These are phyloP conservation scores for Centroberyx gerrardi DNA, from an alignment of 2,797 vertebrate genomes.

Conservation along the genomic window DNA sequence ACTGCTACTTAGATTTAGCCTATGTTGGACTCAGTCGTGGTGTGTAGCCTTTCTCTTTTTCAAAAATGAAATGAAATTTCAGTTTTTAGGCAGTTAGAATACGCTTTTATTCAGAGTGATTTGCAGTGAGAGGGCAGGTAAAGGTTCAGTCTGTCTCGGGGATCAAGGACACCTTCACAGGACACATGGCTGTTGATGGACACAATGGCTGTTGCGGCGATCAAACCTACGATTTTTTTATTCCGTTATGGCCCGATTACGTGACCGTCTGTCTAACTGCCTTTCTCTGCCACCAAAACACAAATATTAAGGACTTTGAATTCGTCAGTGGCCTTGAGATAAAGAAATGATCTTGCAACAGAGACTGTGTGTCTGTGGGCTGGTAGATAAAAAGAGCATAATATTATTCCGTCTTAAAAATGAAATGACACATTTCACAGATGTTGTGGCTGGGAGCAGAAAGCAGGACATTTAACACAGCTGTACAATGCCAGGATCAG, in stretches of 20 bases:
- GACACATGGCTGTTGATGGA: too few species aligned
- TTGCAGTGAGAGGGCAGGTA: too few species aligned
- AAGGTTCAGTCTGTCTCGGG: too few species aligned
- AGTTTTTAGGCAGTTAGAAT: not conserved
- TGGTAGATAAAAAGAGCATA: slow-evolving; percentile 1
- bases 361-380: not conserved
- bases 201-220: too few species aligned
- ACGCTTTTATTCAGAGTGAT: not conserved
- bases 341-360: not conserved
- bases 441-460: slow-evolving; percentile 27
- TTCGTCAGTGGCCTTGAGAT: not conserved
- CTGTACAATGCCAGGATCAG: slow-evolving; percentile 30
- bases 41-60: too few species aligned
- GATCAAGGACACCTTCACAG: too few species aligned
- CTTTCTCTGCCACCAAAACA: too few species aligned
- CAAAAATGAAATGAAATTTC: not conserved
- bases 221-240: not conserved
- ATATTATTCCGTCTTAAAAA: slow-evolving; percentile 30
- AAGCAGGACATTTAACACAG: slow-evolving; percentile 40
- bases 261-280: too few species aligned
- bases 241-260: not conserved
- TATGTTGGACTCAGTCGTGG: slow-evolving; percentile 4
- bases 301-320: not conserved
- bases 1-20: not conserved
- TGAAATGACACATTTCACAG: slow-evolving; percentile 37